Evolutionary conservation across 2,797 vertebrate species (phyloP).

Genomic region (Gobio occitaniae): DNA sequence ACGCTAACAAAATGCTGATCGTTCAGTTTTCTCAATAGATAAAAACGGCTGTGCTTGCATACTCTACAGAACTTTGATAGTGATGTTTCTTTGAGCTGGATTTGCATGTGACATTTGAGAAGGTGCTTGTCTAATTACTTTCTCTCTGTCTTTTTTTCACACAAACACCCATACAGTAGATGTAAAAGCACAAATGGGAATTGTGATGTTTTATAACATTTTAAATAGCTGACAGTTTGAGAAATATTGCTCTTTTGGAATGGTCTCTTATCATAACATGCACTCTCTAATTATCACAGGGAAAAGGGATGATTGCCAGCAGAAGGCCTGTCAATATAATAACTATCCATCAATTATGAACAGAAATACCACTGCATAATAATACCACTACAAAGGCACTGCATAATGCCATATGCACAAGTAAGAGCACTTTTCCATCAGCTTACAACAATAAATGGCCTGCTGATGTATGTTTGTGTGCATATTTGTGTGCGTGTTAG

Average conservation of each 20-base stretch:
- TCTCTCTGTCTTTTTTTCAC: background rate
- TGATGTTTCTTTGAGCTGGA: slow-evolving; percentile 48
- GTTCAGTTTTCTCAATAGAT: slow-evolving; percentile 37
- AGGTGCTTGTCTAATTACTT: slow-evolving; percentile 46
- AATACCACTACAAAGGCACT: no score
- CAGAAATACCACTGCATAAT: background rate
- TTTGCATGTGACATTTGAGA: slow-evolving; percentile 50
- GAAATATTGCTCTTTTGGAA: slow-evolving; percentile 4
- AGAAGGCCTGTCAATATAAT: slow-evolving; percentile 2
- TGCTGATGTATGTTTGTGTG: slow-evolving; percentile 40
- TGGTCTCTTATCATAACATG: background rate
- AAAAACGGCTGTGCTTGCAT: slow-evolving; percentile 50
- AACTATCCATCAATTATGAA: background rate
- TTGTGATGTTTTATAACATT: background rate
- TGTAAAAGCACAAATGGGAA: background rate
- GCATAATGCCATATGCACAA: background rate
- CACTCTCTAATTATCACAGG: background rate
- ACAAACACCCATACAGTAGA: background rate
- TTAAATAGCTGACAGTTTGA: slow-evolving; percentile 12
- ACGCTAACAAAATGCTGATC: slow-evolving; percentile 42
- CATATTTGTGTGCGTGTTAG: slow-evolving; percentile 18
- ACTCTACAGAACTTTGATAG: slow-evolving; percentile 48
- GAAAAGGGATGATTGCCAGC: background rate
- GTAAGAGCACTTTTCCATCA: slow-evolving; percentile 7
- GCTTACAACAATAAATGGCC: slow-evolving; percentile 14